Conservation (phyloP, 2,113 vertebrate species). For the Muntiacus reevesi region DNA sequence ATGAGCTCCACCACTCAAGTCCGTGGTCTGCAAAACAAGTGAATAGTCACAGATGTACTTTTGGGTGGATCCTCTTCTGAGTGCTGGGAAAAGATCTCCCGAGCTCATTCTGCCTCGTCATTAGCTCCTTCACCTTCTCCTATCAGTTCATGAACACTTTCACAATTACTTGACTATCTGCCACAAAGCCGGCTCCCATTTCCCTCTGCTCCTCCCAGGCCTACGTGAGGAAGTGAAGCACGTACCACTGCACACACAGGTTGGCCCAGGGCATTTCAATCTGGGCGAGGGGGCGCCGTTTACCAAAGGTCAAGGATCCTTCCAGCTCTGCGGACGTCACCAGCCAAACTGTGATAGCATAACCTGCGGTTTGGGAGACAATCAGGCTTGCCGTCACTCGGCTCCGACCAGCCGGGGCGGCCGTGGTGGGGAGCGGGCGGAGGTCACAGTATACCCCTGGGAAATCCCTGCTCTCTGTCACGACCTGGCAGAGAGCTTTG, state of each 20-base stretch:
- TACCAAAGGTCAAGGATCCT: constrained; percentile 49
- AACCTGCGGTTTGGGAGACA: constrained; percentile 43
- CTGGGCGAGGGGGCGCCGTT: background rate
- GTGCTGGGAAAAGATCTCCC: background rate
- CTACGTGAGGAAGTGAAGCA: constrained; percentile 38
- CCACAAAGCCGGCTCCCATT: constrained; percentile 35
- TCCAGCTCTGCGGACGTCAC: constrained; percentile 13
- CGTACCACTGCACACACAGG: background rate
- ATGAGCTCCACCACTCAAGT: background rate
- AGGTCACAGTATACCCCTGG: constrained; percentile 43
- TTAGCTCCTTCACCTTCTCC: background rate
- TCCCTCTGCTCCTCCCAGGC: constrained; percentile 45
- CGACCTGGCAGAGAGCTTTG: background rate
- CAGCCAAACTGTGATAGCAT: background rate
- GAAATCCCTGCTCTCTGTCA: constrained; percentile 54
- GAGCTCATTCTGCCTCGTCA: background rate
- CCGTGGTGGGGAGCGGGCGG: fast-evolving
- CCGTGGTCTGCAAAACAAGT: background rate
- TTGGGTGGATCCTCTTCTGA: background rate
- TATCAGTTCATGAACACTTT: constrained; percentile 48
- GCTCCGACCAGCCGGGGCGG: background rate
- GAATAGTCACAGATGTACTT: background rate
- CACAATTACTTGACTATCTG: constrained; percentile 51
- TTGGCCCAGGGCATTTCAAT: constrained; percentile 21
- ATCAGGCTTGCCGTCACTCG: constrained; percentile 15